Conservation (phyloP, 2,113 vertebrate species). For the Phycodurus eques region DNA sequence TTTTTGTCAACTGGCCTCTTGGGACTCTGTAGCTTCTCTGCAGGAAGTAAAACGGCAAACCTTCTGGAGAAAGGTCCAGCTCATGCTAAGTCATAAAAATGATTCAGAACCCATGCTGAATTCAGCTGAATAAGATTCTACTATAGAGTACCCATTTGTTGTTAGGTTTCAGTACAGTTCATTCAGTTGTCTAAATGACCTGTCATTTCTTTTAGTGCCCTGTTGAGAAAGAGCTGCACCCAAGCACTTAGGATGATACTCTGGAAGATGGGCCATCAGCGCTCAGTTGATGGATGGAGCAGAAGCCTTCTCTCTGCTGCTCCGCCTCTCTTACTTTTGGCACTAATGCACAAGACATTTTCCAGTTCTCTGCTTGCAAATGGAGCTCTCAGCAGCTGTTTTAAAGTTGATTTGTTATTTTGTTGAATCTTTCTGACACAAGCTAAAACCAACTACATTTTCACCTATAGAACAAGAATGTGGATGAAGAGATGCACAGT, state of each 20-base stretch:
- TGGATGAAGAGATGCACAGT: too few species aligned
- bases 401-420: constrained; percentile 25
- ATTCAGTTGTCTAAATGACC: constrained; percentile 60
- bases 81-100: constrained; percentile 69
- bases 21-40: constrained; percentile 51
- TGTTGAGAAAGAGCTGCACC: constrained; percentile 43
- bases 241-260: constrained; percentile 48
- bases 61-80: constrained; percentile 40
- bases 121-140: constrained; percentile 67
- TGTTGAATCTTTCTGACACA: not conserved
- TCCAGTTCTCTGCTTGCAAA: constrained; percentile 36
- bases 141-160: constrained; percentile 58
- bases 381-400: constrained; percentile 37
- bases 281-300: constrained; percentile 35
- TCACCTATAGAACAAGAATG: not conserved
- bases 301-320: constrained; percentile 37
- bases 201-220: constrained; percentile 64
- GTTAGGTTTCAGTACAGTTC: constrained; percentile 54
- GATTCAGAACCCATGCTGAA: constrained; percentile 62
- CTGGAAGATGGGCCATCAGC: constrained; percentile 40
- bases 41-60: constrained; percentile 54
- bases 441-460: not conserved
- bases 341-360: constrained; percentile 44
- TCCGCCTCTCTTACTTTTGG: constrained; percentile 18
- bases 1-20: constrained; percentile 43